Evolutionary conservation across 1,140 invertebrate genomes (phyloP).

Genomic region (Potamilus streckersoni): DNA sequence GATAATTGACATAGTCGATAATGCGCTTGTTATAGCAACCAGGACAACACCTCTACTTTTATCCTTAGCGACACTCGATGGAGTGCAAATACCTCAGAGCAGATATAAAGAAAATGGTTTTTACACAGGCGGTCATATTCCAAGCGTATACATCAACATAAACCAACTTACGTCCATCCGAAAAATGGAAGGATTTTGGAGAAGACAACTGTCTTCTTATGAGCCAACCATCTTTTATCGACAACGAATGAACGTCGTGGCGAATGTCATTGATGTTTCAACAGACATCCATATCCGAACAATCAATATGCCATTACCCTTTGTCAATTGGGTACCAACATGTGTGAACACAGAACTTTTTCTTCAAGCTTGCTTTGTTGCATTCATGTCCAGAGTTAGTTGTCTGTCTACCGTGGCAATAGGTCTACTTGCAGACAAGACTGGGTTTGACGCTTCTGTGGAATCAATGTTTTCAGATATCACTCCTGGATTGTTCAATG

Average conservation of each 20-base stretch:
- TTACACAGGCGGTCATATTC: slow-evolving; percentile 10
- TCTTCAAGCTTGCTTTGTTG: slow-evolving; percentile 30
- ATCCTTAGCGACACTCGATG: slow-evolving; percentile 37
- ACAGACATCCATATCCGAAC: slow-evolving; percentile 28
- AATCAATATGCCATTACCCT: slow-evolving; percentile 20
- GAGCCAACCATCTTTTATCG: slow-evolving; percentile 45
- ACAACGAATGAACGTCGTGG: slow-evolving; percentile 48
- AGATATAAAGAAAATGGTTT: slow-evolving; percentile 26
- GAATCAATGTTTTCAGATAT: slow-evolving; percentile 36
- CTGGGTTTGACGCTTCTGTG: slow-evolving; percentile 11
- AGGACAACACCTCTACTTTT: slow-evolving; percentile 24
- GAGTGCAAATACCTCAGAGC: slow-evolving; percentile 14
- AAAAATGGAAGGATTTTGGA: slow-evolving; percentile 47
- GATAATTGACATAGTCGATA: slow-evolving; percentile 41
- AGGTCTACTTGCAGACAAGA: slow-evolving; percentile 41
- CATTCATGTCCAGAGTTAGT: slow-evolving; percentile 40
- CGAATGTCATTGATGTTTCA: slow-evolving; percentile 41
- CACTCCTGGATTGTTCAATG: slow-evolving; percentile 34
- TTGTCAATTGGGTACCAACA: neutral
- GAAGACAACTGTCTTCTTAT: slow-evolving; percentile 30
- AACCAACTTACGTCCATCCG: slow-evolving; percentile 22
- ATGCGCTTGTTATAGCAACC: slow-evolving; percentile 43
- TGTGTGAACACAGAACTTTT: slow-evolving; percentile 2
- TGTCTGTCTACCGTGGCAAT: slow-evolving; percentile 35
- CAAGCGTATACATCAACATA: slow-evolving; percentile 15